phyloP scores from a whole-genome alignment of 2,888 invertebrate genomes.

The Idaea straminata region DNA sequence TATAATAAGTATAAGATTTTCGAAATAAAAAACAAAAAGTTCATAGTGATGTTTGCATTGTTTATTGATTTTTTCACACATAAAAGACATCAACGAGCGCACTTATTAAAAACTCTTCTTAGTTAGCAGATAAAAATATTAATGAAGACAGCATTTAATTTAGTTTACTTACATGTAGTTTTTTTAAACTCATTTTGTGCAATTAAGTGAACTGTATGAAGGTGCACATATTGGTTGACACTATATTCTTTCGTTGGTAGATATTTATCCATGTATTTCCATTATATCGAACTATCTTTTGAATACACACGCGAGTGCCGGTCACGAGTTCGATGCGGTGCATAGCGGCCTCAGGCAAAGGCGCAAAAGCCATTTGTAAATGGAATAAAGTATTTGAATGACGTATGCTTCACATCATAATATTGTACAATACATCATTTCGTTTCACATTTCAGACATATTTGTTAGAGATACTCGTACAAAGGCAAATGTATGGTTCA shows the following conservation, averaged over 20 bases:
- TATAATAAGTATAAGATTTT: no score
- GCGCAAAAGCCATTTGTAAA: conserved; percentile 20
- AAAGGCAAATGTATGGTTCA: not conserved
- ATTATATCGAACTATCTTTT: conserved; percentile 17
- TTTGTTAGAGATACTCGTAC: not conserved
- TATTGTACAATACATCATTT: not conserved
- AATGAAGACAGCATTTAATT: no score
- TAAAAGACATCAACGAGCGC: conserved; percentile 23
- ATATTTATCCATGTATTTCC: conserved; percentile 9
- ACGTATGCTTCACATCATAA: conserved; percentile 13
- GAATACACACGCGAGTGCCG: conserved; percentile 13
- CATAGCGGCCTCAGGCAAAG: conserved; percentile 12
- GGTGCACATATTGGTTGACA: no score
- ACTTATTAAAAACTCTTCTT: not conserved
- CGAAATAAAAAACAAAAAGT: no score
- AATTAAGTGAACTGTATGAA: no score
- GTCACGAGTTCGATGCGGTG: conserved; percentile 10
- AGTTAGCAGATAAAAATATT: not conserved
- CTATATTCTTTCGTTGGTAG: no score
- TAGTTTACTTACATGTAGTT: no score
- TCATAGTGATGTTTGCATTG: conserved; percentile 5
- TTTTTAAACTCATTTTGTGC: no score
- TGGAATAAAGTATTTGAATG: conserved; percentile 18
- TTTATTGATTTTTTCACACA: conserved; percentile 8
- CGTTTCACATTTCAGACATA: not conserved